Evolutionary conservation across 2,888 invertebrate genomes (phyloP).

Genomic region (Eupithecia insigniata): DNA sequence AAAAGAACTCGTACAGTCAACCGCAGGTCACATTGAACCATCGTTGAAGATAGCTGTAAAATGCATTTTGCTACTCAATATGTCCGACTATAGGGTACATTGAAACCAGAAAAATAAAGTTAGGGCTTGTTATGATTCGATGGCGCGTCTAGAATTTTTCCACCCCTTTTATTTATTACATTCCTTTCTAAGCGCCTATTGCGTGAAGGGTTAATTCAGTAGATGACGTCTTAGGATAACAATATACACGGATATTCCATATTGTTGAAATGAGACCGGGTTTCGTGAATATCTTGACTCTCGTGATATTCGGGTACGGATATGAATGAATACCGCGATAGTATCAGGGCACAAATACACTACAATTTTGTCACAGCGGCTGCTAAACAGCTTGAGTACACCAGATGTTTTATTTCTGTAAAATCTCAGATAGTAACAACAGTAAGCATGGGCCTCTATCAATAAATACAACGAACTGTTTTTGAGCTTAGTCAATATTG

Average conservation of each 20-base stretch:
- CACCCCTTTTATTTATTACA: background rate
- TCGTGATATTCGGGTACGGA: conserved; percentile 26
- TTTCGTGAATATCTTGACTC: conserved; percentile 16
- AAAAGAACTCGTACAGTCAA: conserved; percentile 3
- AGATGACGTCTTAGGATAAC: conserved; percentile 3
- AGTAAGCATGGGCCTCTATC: background rate
- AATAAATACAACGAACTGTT: background rate
- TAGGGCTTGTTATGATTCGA: too few relatives aligned
- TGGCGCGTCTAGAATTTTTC: background rate
- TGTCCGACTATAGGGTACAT: too few relatives aligned
- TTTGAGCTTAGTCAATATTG: background rate
- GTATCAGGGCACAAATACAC: conserved; percentile 19
- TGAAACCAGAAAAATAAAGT: too few relatives aligned
- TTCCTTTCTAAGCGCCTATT: background rate
- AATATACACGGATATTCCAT: conserved; percentile 26
- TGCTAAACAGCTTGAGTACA: conserved; percentile 4
- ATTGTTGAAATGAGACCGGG: conserved; percentile 22
- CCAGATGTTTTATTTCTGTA: background rate
- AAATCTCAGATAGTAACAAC: background rate
- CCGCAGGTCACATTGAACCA: background rate
- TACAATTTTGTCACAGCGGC: conserved; percentile 21
- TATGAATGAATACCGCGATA: conserved; percentile 31
- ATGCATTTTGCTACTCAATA: background rate
- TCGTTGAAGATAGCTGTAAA: background rate
- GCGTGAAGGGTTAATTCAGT: background rate